These are phyloP conservation scores for Tragulus kanchil DNA, from an alignment of 2,113 vertebrate species.

Conservation along the genomic window DNA sequence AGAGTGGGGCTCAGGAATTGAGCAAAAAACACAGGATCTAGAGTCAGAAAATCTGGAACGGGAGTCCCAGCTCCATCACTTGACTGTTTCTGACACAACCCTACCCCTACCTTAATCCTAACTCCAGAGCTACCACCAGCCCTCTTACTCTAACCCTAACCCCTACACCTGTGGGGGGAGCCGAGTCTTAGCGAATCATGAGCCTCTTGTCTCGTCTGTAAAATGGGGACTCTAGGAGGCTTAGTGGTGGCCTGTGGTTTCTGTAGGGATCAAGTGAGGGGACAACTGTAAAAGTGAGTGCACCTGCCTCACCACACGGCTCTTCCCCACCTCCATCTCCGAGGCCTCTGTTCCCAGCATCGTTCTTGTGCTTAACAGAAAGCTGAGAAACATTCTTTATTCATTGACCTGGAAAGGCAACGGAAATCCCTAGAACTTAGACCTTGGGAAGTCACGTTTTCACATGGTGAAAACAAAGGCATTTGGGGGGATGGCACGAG, in stretches of 20 bases:
- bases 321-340: not conserved
- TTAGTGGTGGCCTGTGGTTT: not conserved
- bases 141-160: no score
- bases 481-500: not conserved
- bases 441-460: not conserved
- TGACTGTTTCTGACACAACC: no score
- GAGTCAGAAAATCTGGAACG: not conserved
- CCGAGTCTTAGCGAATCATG: not conserved
- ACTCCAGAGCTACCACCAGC: no score
- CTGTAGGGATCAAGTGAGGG: not conserved
- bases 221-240: not conserved
- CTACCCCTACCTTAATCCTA: no score
- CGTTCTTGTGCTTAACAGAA: not conserved
- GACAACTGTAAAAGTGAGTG: not conserved
- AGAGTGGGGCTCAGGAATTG: not conserved
- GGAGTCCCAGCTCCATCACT: not conserved
- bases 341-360: not conserved
- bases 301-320: not conserved
- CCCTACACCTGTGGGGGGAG: no score
- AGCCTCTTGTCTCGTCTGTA: not conserved
- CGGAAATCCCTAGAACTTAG: slow-evolving; percentile 37
- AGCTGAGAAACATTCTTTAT: not conserved
- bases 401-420: not conserved
- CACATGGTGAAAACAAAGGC: not conserved
- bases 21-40: not conserved